A percentile compares a stretch with the other conserved stretches of the same genome.
Conservation (phyloP, 2,888 invertebrate species). For the Pyrochroa serraticornis region DNA sequence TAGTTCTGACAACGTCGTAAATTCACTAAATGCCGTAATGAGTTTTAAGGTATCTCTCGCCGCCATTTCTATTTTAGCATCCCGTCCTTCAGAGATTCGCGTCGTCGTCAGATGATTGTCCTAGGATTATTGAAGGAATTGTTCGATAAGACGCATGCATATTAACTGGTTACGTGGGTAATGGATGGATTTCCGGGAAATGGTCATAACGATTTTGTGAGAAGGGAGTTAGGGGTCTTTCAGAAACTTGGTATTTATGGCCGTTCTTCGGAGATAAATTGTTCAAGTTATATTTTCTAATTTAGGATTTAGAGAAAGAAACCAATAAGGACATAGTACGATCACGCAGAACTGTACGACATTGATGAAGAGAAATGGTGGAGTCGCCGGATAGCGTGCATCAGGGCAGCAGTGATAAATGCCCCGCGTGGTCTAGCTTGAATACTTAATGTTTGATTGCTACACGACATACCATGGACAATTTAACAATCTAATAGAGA, state of each 20-base stretch:
- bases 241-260: conserved; percentile 7
- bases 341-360: conserved; percentile 51
- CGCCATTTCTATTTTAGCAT: conserved; percentile 10
- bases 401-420: conserved; percentile 50
- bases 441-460: conserved; percentile 55
- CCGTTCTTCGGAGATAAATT: conserved; percentile 10
- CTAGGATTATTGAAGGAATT: background rate
- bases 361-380: conserved; percentile 57
- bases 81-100: too few relatives aligned
- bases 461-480: conserved; percentile 51
- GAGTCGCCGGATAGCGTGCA: conserved; percentile 44
- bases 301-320: conserved; percentile 46
- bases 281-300: conserved; percentile 36
- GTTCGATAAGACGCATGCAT: too few relatives aligned
- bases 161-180: too few relatives aligned
- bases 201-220: too few relatives aligned
- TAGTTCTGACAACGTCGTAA: conserved; percentile 54
- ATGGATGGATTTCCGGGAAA: too few relatives aligned
- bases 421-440: conserved; percentile 50
- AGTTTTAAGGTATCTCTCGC: conserved; percentile 35
- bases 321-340: conserved; percentile 53
- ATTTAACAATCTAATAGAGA: conserved; percentile 50
- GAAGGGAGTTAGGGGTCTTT: background rate
- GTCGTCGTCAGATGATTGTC: too few relatives aligned
- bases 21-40: conserved; percentile 45